A percentile compares a stretch with the other conserved stretches of the same genome.
phyloP scores from a whole-genome alignment of 2,888 invertebrate species.

The Leptopilina drosophilae region DNA sequence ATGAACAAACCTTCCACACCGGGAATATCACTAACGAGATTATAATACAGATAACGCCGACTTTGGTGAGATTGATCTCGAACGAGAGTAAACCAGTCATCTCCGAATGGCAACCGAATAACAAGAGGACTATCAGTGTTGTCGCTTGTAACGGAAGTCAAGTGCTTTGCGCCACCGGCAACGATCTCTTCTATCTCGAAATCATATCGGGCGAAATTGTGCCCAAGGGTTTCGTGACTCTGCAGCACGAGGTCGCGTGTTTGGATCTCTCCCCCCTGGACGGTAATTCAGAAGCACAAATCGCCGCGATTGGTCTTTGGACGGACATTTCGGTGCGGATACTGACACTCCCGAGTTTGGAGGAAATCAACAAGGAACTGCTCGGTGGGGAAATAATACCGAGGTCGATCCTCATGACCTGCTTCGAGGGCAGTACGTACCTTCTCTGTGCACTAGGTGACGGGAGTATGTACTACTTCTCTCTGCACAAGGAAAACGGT shows the following conservation, averaged over 20 bases:
- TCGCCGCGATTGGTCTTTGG: conserved; percentile 97
- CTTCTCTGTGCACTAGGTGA: conserved; percentile 96
- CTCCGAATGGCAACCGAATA: conserved; percentile 85
- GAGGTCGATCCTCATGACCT: conserved; percentile 95
- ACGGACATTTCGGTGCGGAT: conserved; percentile 96
- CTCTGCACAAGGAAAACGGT: conserved; percentile 87
- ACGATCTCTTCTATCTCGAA: conserved; percentile 89
- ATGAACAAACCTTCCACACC: conserved; percentile 95
- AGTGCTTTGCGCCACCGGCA: conserved; percentile 91
- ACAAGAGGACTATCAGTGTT: conserved; percentile 89
- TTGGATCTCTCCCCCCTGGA: conserved; percentile 92
- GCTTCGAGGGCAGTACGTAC: conserved; percentile 94
- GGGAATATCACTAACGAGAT: conserved; percentile 92
- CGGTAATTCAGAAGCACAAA: conserved; percentile 81
- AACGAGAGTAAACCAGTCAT: conserved; percentile 82
- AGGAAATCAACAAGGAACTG: conserved; percentile 90
- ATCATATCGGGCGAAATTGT: conserved; percentile 83
- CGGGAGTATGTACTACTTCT: conserved; percentile 98
- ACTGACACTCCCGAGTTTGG: conserved; percentile 88
- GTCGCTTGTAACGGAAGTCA: conserved; percentile 89
- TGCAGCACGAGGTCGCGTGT: conserved; percentile 97
- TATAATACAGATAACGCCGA: conserved; percentile 87
- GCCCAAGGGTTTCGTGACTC: conserved; percentile 82
- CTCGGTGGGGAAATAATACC: conserved; percentile 98
- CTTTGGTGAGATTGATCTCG: conserved; percentile 85